Base-by-base conservation (phyloP, 2,888 invertebrate genomes). In the Eilema griseolum region DNA sequence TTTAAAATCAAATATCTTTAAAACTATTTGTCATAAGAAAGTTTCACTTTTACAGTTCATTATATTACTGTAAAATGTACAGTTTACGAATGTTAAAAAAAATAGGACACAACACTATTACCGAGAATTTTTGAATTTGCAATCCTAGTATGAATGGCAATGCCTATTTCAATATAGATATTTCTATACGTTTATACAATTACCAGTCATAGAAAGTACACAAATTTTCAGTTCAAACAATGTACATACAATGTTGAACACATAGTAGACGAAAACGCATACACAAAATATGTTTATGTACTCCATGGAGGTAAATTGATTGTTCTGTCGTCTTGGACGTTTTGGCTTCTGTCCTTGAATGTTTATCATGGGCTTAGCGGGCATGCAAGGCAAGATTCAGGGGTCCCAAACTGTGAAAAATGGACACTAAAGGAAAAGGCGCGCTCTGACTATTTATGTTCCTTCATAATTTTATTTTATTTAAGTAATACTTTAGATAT, bases 361-460 rank as follows among this genome's bases (percentile, higher is more conserved):
- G 52, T 52, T 52, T 52, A 52, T 52, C n/a, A 52, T n/a, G 52
- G 52, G 52, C 10, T 52, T n/a, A 52, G 52, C 52, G 52, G 52
- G n/a, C n/a, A 52, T 52, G 52, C 52, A n/a, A n/a, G 52, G 52
- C 52, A 52, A 52, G 52, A 52, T 52, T 52, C 52, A 52, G 52
- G 20, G 20, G 20, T 46, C 46, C 46, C 46, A 46, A 46, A 46
- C 46, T 46, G 46, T 46, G 20, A 46, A 20, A 46, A 46, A 46
- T 46, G 46, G 46, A 7, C 20, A 52, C n/a, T 52, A n/a, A 52
- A 52, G 52, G 52, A 20, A 52, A 52, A 52, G 52, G 52, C n/a
- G 10, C 10, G 52, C 20, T 52, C 52, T n/a, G 5, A n/a, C n/a
- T 52, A n/a, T 52, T 52, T 52, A 52, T 52, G n/a, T 52, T 20